These are phyloP conservation scores for Andricus curvator DNA, from an alignment of 2,888 invertebrate genomes.

Conservation along the genomic window DNA sequence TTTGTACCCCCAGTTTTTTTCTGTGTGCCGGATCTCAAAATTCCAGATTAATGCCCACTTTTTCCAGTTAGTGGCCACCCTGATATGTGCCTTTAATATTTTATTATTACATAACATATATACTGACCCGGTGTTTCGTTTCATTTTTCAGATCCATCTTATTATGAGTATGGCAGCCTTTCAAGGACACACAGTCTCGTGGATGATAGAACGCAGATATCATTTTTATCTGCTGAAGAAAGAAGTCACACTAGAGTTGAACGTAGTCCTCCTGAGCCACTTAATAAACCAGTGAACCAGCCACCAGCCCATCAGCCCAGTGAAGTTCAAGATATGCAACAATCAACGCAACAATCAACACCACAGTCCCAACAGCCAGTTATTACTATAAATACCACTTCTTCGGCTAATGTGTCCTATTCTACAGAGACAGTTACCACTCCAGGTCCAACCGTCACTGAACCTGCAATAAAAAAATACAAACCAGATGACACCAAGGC, in stretches of 20 bases:
- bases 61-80: too few species aligned
- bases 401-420: conserved; percentile 60
- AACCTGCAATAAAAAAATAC: conserved; percentile 41
- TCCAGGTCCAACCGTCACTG: conserved; percentile 19
- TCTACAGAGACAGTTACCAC: conserved; percentile 55
- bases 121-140: neutral
- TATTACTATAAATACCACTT: conserved; percentile 51
- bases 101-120: neutral
- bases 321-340: conserved; percentile 45
- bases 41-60: too few species aligned
- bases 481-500: conserved; percentile 44
- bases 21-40: too few species aligned
- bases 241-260: neutral
- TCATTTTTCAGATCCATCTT: conserved; percentile 58
- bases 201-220: conserved; percentile 44
- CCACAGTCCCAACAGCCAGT: conserved; percentile 45
- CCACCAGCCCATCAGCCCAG: conserved; percentile 29
- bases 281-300: neutral
- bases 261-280: conserved; percentile 8
- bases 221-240: conserved; percentile 34
- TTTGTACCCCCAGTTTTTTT: too few species aligned
- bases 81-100: neutral
- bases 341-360: conserved; percentile 5
- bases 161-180: conserved; percentile 54
- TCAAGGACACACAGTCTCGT: conserved; percentile 43